Base-by-base conservation (phyloP, 2,888 invertebrate genomes). In the Caenorhabditis macrosperma region DNA sequence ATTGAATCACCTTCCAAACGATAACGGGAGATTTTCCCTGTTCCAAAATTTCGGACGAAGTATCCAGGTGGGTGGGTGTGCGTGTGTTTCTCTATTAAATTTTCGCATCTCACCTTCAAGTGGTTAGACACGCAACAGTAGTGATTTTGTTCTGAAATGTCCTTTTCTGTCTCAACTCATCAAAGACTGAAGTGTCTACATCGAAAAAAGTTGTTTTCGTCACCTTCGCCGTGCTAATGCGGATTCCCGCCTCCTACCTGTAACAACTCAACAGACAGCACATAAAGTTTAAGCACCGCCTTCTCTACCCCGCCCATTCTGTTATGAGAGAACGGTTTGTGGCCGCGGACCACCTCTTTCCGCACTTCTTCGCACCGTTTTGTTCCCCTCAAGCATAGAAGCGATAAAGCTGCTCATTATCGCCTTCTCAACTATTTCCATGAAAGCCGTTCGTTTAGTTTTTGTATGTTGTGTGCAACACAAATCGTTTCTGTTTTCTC, bases 371-470 rank as follows among this genome's bases (percentile, higher is more conserved):
- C n/a, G 38, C 17, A 52, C 28, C 10, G 24, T 28, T 24, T 44
- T n/a, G 6, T 44, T 24, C 22, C 2, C 44, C 44, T 44, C 28
- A 10, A 35, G 2, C 20, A 55, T 22, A 17, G 22, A 35, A 55
- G 15, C 33, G 10, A 55, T 35, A 55, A 55, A 33, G 17, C 55
- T 33, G 33, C 55, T 55, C 55, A 55, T 55, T 55, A 55, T 55
- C 22, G 35, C 24, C 26, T 33, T 30, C 17, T 46, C 28, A 28
- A 15, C 4, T 30, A 20, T 33, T 61, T 46, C 48, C 33, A 35
- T 55, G 55, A 33, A 55, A 55, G 33, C 55, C 55, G 55, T 22
- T 55, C 55, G 35, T 55, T 55, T 55, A 55, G 30, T 55, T 33
- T 24, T 24, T 59, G n/a, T 59, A 22, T 24, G 33, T 35, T 55